Evolutionary conservation across 2,113 vertebrate species (phyloP), one percentile per base, ranked within the genome.

Genomic region (Platichthys flesus): DNA sequence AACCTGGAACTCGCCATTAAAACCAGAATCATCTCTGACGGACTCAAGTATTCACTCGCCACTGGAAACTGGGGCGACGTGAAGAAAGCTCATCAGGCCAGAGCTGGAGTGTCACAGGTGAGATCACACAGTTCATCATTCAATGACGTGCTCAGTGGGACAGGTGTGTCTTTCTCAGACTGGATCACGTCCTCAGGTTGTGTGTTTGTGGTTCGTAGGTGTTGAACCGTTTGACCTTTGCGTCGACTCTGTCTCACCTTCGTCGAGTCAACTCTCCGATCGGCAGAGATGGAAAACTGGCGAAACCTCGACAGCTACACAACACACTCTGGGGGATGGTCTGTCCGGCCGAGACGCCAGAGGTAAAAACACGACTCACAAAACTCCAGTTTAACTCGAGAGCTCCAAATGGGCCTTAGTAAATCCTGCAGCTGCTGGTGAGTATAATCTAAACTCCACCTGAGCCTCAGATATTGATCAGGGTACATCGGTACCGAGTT

Each of bases 21-120:
- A 91, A 99, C 98, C 3, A 93, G 97, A 49, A 99, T 99, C 83
- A 98, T 99, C 94, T 99, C 98, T 0, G 98, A 99, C 0, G 98
- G 98, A 13, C 94, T 99, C 63, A 99, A 99, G 81, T 99, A 99
- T 52, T 99, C 98, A 0, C 88, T 99, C 78, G 98, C 98, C 66
- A 99, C 98, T 2, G 98, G 98, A 28, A 99, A 99, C 93, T 99
- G 98, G 98, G 98, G 98, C 1, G 98, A 99, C 51, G 98, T 99
- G 67, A 99, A 99, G 90, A 99, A 99, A 92, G 98, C 98, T 76
- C 98, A 99, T 90, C 98, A 99, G 90, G 98, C 98, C 78, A 94
- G 98, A 90, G 98, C 98, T 37, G 98, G 98, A 24, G 98, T 99
- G 1, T 99, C 98, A 57, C 98, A 99, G 96, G 98, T 99, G 78